Evolutionary conservation across 2,113 vertebrate genomes (phyloP).

Genomic region (Hystrix brachyura): DNA sequence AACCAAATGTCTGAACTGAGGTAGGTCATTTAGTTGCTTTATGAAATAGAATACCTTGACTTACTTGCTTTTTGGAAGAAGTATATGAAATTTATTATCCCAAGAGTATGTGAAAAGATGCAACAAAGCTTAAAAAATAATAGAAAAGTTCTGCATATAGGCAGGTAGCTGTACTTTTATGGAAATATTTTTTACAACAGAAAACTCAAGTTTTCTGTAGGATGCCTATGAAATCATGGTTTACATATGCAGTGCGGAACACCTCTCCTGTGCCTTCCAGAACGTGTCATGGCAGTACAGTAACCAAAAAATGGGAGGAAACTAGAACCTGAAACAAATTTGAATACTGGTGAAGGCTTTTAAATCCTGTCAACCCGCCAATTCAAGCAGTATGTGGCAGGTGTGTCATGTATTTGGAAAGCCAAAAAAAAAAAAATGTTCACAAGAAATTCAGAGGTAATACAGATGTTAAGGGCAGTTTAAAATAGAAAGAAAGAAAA

Average conservation of each 20-base stretch:
- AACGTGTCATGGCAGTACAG: not conserved
- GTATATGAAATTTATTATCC: not conserved
- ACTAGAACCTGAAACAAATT: slow-evolving; percentile 70
- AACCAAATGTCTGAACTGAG: slow-evolving; percentile 7
- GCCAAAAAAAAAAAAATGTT: slow-evolving; percentile 82
- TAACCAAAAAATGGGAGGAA: slow-evolving; percentile 49
- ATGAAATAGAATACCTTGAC: slow-evolving; percentile 41
- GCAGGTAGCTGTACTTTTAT: slow-evolving; percentile 53
- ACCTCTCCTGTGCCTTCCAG: not conserved
- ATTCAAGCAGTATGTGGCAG: slow-evolving; percentile 73
- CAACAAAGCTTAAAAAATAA: slow-evolving; percentile 40
- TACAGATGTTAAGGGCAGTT: slow-evolving; percentile 67
- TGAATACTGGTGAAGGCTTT: slow-evolving; percentile 72
- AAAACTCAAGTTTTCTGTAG: slow-evolving; percentile 57
- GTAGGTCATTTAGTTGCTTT: slow-evolving; percentile 16
- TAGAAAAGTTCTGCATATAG: slow-evolving; percentile 40
- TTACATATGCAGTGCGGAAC: not conserved
- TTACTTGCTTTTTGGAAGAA: slow-evolving; percentile 45
- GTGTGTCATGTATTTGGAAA: slow-evolving; percentile 60
- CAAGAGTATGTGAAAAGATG: not conserved
- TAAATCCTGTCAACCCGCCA: slow-evolving; percentile 76
- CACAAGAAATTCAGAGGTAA: slow-evolving; percentile 71
- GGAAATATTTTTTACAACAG: not conserved
- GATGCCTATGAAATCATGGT: slow-evolving; percentile 26
- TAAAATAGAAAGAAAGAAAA: slow-evolving; percentile 73